Percentiles rank a stretch among this genome's conserved stretches.
Evolutionary conservation across 2,888 invertebrate species (phyloP).

Genomic region (Callyntrura guangdongensis): DNA sequence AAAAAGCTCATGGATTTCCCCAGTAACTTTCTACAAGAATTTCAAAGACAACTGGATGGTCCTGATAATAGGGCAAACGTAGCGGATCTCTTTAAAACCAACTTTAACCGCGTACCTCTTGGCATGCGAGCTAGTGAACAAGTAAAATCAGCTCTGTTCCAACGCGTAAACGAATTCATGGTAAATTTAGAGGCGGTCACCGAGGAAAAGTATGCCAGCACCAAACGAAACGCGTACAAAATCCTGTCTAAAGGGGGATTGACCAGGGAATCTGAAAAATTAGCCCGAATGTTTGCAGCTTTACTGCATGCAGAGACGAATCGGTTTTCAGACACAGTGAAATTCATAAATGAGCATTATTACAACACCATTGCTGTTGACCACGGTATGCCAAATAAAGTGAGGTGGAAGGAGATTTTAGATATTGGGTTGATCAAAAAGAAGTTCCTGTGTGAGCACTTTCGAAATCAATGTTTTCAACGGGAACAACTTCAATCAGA

Average conservation of each 20-base stretch:
- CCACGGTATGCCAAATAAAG: conserved; percentile 21
- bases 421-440: conserved; percentile 45
- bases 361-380: conserved; percentile 22
- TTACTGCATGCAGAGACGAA: conserved; percentile 53
- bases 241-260: conserved; percentile 27
- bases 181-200: conserved; percentile 49
- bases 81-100: neutral
- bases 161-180: conserved; percentile 6
- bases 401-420: conserved; percentile 30
- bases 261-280: conserved; percentile 36
- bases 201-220: conserved; percentile 49
- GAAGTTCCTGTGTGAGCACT: conserved; percentile 34
- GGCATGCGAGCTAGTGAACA: neutral
- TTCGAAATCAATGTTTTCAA: neutral
- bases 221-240: conserved; percentile 41
- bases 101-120: conserved; percentile 38
- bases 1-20: conserved; percentile 19
- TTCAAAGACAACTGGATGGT: neutral
- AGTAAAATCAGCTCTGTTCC: neutral
- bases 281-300: conserved; percentile 22
- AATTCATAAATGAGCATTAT: conserved; percentile 60
- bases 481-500: neutral
- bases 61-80: conserved; percentile 26
- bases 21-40: neutral
- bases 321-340: conserved; percentile 51